Percentiles rank a stretch among this genome's conserved stretches.
phyloP scores from a whole-genome alignment of 2,113 vertebrate genomes.

The Plotosus lineatus region DNA sequence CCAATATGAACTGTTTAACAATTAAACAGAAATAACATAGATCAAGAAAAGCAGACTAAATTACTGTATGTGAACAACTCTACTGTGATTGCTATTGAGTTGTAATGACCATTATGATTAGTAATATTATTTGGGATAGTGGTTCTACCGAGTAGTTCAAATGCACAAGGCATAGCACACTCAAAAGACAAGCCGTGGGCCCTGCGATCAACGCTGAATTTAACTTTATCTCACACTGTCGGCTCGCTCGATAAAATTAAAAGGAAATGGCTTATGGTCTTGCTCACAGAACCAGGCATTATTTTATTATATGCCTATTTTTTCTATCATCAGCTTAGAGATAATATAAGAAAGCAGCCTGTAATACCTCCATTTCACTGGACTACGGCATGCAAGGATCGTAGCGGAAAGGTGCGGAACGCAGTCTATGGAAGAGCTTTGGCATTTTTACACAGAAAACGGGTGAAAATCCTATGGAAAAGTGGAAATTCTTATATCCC shows the following conservation, averaged over 20 bases:
- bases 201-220: conserved; percentile 14
- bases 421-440: no score
- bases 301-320: not conserved
- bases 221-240: not conserved
- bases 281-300: not conserved
- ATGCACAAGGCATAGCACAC: not conserved
- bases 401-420: no score
- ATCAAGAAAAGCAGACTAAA: not conserved
- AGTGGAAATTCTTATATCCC: no score
- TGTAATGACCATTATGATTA: not conserved
- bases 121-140: not conserved
- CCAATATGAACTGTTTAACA: conserved; percentile 1
- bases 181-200: conserved; percentile 8
- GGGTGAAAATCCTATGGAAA: no score
- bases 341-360: not conserved
- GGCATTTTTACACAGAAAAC: no score
- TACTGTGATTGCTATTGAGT: no score
- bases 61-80: not conserved
- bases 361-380: no score
- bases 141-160: not conserved
- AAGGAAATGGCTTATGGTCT: not conserved
- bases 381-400: no score
- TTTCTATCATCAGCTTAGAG: not conserved
- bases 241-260: not conserved
- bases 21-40: not conserved